Base-by-base conservation (phyloP, 2,113 vertebrate genomes). In the Sylvia atricapilla region DNA sequence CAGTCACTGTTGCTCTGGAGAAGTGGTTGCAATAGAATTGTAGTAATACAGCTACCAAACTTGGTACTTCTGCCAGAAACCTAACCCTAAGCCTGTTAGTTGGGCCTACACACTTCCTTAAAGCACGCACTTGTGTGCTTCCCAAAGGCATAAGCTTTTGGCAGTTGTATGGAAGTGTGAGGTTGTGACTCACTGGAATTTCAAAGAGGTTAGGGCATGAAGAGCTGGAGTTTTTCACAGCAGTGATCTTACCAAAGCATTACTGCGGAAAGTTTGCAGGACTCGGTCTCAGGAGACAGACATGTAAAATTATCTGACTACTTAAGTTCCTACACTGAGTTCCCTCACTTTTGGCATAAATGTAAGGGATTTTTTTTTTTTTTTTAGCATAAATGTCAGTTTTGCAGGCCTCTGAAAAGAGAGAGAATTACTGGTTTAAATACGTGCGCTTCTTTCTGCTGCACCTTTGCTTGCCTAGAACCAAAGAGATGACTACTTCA, bases 131-230 rank as follows among this genome's bases (percentile, higher is more conserved):
- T 76, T 84, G n/a, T 64, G 11, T 50, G 23, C 55, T 74, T 93
- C 50, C 83, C 70, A 33, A 89, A 87, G 84, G 91, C 75, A 66
- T 52, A 77, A 83, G 33, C 46, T 90, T 95, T 90, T 95, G 72
- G 46, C 72, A 63, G 55, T 74, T 67, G 33, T 33, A 13, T 93
- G 64, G 56, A 91, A 88, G 72, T 41, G 78, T 81, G 52, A 93
- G 60, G 59, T 44, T 93, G 63, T 93, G 78, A 87, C 64, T 94
- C 62, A 56, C 33, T 46, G 41, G 49, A 44, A 66, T 66, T 79
- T 44, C 76, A 44, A 8, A 59, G 68, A 84, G 39, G 52, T 70
- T 88, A 67, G 52, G 22, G 64, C n/a, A 67, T 84, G 85, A 96
- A 90, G 75, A 94, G 85, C 52, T 86, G 60, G 67, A 91, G 50